Evolutionary conservation across 2,113 vertebrate genomes (phyloP).

Genomic region (Antechinus flavipes): DNA sequence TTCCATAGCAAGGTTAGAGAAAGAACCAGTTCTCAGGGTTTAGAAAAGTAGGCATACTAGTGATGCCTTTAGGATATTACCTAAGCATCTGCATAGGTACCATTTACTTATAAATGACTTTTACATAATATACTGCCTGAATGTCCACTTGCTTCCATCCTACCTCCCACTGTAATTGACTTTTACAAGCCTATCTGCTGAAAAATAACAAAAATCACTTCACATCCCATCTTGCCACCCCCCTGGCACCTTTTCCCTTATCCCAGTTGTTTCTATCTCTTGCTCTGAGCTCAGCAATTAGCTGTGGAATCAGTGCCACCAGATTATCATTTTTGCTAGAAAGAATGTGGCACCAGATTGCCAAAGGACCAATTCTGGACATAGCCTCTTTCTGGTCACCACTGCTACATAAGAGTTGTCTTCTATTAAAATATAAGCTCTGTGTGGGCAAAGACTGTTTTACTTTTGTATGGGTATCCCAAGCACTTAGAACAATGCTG

Average conservation of each 20-base stretch:
- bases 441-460: background rate
- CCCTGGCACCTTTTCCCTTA: background rate
- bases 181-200: background rate
- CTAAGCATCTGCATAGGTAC: background rate
- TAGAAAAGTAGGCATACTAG: conserved; percentile 34
- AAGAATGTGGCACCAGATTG: background rate
- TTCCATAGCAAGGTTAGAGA: conserved; percentile 13
- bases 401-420: background rate
- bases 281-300: background rate
- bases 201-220: background rate
- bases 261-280: background rate
- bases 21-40: conserved; percentile 37
- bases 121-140: background rate
- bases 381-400: background rate
- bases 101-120: background rate
- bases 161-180: background rate
- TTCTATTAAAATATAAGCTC: background rate
- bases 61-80: background rate
- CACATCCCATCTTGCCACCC: background rate
- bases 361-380: background rate
- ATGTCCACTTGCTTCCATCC: background rate
- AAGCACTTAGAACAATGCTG: background rate
- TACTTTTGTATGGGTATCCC: background rate
- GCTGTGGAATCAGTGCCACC: background rate
- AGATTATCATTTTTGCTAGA: background rate